Base-by-base conservation (phyloP, 2,797 vertebrate genomes). In the Microhierax caerulescens region DNA sequence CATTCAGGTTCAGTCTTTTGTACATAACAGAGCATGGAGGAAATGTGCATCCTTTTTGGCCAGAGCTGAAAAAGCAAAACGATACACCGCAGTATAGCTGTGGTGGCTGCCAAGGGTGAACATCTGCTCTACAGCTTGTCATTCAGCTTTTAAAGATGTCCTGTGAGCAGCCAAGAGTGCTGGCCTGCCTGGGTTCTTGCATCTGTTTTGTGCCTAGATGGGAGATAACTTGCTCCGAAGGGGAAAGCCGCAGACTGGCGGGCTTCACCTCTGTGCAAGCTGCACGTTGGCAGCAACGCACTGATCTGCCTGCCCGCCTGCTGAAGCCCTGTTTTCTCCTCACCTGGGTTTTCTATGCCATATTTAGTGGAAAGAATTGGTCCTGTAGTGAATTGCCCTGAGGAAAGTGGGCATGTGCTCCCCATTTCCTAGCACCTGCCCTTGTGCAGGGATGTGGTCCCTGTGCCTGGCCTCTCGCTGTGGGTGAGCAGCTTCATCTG, bases 101-200 rank as follows among this genome's bases (percentile, higher is more conserved):
- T 13, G 18, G 63, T 8, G 13, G 25, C 83, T 92, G 92, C 94
- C 95, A 95, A 54, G 75, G 72, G 34, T 50, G 70, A 94, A 92
- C 93, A 94, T 96, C 94, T 96, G 94, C 77, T 91, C 77, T 51
- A 64, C 83, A 93, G 95, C 76, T 95, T 93, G 74, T 92, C 90
- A 64, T 76, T 85, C 74, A 76, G 83, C 79, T 79, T 83, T 67
- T 73, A 23, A 60, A 92, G 83, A 20, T 0, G 0, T 76, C 41
- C 85, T 85, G 68, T 10, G 48, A 91, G 68, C 75, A 51, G 79
- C 94, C 72, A 80, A 36, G 85, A 83, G 89, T 14, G 1, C 86
- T 64, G 68, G 47, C 67, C 78, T 36, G 87, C 53, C 68, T 64
- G 85, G 41, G 28, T 63, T 64, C 60, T 63, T 56, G 64, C 72